These are phyloP conservation scores for Protonibea diacanthus DNA, from an alignment of 2,797 vertebrate species.

Conservation along the genomic window DNA sequence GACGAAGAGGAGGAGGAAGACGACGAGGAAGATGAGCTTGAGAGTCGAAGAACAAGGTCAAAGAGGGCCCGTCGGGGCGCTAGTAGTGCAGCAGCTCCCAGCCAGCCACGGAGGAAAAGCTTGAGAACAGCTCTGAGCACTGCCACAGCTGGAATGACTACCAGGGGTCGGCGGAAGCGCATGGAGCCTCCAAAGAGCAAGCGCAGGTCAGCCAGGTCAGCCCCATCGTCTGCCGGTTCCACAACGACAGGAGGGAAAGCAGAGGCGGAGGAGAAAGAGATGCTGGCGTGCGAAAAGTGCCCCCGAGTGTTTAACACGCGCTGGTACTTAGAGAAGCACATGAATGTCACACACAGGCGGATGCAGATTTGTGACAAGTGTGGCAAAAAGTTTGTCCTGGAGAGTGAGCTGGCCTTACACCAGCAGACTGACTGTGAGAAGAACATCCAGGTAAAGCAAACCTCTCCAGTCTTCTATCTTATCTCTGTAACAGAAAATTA, in stretches of 20 bases:
- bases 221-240: constrained; percentile 68
- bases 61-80: constrained; percentile 84
- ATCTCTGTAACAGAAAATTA: neutral
- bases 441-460: constrained; percentile 95
- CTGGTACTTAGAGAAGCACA: constrained; percentile 99
- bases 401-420: constrained; percentile 98
- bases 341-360: constrained; percentile 97
- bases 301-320: constrained; percentile 98
- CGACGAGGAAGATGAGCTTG: constrained; percentile 80
- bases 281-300: constrained; percentile 97
- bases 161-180: constrained; percentile 90
- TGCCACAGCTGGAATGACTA: constrained; percentile 84
- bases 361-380: constrained; percentile 99
- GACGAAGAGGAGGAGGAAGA: constrained; percentile 88
- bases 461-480: neutral
- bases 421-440: constrained; percentile 99
- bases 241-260: constrained; percentile 78
- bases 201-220: constrained; percentile 85
- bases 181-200: constrained; percentile 89
- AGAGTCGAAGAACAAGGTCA: constrained; percentile 88
- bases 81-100: constrained; percentile 70
- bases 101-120: constrained; percentile 88
- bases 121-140: constrained; percentile 83
- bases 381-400: constrained; percentile 98
- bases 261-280: constrained; percentile 94